These are phyloP conservation scores for Peromyscus polionotus DNA, from an alignment of 2,113 vertebrate genomes.

Conservation along the genomic window DNA sequence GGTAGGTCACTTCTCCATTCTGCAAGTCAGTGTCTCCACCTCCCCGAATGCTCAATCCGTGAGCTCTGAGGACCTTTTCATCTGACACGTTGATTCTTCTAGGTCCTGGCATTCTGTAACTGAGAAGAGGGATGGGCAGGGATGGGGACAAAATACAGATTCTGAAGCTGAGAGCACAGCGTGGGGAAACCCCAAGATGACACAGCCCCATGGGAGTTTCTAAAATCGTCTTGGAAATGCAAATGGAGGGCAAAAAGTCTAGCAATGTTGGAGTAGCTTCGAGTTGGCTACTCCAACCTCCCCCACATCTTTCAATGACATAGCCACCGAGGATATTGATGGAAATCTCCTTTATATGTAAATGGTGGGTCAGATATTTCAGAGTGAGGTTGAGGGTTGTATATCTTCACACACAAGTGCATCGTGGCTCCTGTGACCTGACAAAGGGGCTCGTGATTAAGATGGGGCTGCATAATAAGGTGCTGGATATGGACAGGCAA, in stretches of 20 bases:
- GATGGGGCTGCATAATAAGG: neutral
- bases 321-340: neutral
- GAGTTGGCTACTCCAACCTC: too few species aligned
- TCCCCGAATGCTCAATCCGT: accelerated
- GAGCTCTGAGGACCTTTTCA: neutral
- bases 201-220: accelerated
- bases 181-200: accelerated
- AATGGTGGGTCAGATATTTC: neutral
- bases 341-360: neutral
- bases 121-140: neutral
- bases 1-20: neutral
- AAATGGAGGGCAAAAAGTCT: neutral
- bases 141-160: neutral
- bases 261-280: neutral
- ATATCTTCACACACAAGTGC: accelerated
- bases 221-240: accelerated
- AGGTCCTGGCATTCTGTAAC: neutral
- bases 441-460: too few species aligned
- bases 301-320: neutral
- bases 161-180: accelerated
- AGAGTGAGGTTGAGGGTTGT: accelerated
- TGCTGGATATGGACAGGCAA: neutral
- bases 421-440: accelerated
- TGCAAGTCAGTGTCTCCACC: too few species aligned
- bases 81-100: neutral